Base-by-base conservation (phyloP, 2,113 vertebrate species). In the Noctilio leporinus region DNA sequence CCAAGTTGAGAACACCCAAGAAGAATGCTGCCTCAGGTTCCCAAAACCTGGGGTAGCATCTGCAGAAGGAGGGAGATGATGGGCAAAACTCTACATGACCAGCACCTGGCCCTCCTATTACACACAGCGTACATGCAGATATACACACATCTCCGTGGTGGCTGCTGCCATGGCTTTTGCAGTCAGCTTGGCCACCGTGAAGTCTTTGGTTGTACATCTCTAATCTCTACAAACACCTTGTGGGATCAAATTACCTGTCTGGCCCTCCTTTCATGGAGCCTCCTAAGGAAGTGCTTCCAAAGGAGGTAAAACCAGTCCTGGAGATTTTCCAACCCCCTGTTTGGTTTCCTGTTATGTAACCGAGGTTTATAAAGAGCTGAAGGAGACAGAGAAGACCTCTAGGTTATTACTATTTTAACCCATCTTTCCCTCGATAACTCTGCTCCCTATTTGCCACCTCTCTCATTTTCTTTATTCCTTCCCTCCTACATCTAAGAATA, bases 391-490 rank as follows among this genome's bases (percentile, higher is more conserved):
- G 64, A 24, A 85, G 15, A 57, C 12, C 40, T 16, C 33, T 64
- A 26, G 45, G 9, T 49, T 65, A 67, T 59, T 78, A 89, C 45
- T 55, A 33, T 53, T 70, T 91, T 80, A 94, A 69, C 19, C 26
- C 10, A 11, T n/a, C 38, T 86, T 64, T 76, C 30, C 53, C 47
- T 84, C 30, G 45, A 49, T 67, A 87, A 89, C 11, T 82, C 47
- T 30, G n/a, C 73, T 89, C 88, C 59, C 47, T 82, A 22, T 49
- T 85, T 88, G 51, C 26, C 33, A 76, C 26, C 57, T 92, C 89
- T 91, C 80, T 69, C 86, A 33, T 89, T 94, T 93, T 81, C 45
- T 72, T 53, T 86, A 43, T 87, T 90, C 15, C 5, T 85, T 77
- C 20, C 11, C 49, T 72, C n/a, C 24, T 51, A 65, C 24, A 59